Conservation (phyloP, 2,113 vertebrate genomes). For the Elephantulus edwardii region DNA sequence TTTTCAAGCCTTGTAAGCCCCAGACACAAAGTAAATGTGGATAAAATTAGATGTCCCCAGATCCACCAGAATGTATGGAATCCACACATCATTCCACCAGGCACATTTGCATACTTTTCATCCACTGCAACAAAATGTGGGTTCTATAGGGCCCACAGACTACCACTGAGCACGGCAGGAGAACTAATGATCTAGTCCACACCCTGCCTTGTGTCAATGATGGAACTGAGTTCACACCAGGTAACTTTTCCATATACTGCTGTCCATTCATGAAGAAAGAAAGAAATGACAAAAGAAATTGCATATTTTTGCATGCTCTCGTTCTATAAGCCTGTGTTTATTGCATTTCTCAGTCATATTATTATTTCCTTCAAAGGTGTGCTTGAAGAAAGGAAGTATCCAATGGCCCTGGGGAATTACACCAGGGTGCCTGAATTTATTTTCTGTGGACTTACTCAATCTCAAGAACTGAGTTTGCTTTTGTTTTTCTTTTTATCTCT, state of each 20-base stretch:
- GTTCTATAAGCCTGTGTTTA: background rate
- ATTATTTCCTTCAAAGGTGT: background rate
- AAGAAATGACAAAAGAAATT: background rate
- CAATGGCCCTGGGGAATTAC: background rate
- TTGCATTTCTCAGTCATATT: background rate
- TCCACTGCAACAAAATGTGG: background rate
- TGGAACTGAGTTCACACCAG: background rate
- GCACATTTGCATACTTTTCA: background rate
- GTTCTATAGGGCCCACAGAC: background rate
- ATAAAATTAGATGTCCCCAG: background rate
- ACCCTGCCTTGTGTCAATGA: background rate
- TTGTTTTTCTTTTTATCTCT: conserved; percentile 50
- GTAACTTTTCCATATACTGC: background rate
- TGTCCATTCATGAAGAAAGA: background rate
- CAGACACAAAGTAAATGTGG: background rate
- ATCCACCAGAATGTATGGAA: background rate
- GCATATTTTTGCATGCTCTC: fast-evolving
- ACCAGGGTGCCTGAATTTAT: conserved; percentile 27
- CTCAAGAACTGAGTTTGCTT: background rate
- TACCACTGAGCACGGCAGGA: background rate
- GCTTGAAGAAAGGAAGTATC: background rate
- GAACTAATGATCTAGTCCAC: background rate
- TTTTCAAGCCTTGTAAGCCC: background rate
- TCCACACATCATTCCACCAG: background rate
- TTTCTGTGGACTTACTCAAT: conserved; percentile 44